These are phyloP conservation scores for Pangasius mekongensis DNA, from an alignment of 2,797 vertebrate genomes.

Conservation along the genomic window DNA sequence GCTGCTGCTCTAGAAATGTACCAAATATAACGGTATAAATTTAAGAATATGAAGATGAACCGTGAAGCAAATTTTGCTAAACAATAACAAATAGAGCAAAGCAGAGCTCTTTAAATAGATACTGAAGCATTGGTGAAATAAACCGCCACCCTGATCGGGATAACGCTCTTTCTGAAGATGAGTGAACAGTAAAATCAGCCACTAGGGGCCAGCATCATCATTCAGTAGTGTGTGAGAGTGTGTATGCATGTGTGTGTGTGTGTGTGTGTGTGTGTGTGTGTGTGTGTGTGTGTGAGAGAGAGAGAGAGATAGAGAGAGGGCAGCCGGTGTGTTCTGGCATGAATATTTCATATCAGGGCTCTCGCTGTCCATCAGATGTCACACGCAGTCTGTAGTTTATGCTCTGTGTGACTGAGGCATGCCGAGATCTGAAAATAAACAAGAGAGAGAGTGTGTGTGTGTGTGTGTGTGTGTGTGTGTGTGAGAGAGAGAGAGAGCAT, in stretches of 20 bases:
- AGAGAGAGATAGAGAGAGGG: constrained; percentile 18
- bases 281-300: constrained; percentile 20
- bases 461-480: neutral
- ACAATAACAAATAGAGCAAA: neutral
- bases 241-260: constrained; percentile 6
- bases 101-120: neutral
- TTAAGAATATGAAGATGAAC: neutral
- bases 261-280: too few species aligned
- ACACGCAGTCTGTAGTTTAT: constrained; percentile 48
- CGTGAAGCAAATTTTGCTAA: neutral
- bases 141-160: neutral
- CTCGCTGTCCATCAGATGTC: constrained; percentile 57
- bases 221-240: neutral
- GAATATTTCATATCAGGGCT: constrained; percentile 58
- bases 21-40: neutral
- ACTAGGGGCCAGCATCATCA: constrained; percentile 33
- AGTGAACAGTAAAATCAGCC: neutral
- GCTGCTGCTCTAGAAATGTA: too few species aligned
- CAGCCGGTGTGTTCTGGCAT: constrained; percentile 43
- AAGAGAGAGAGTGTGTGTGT: constrained; percentile 21
- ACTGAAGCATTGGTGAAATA: neutral
- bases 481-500: constrained; percentile 10
- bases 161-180: neutral
- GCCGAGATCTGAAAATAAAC: constrained; percentile 50
- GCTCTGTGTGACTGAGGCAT: constrained; percentile 45